Evolutionary conservation across 2,113 vertebrate species (phyloP).

Genomic region (Columba janthina): DNA sequence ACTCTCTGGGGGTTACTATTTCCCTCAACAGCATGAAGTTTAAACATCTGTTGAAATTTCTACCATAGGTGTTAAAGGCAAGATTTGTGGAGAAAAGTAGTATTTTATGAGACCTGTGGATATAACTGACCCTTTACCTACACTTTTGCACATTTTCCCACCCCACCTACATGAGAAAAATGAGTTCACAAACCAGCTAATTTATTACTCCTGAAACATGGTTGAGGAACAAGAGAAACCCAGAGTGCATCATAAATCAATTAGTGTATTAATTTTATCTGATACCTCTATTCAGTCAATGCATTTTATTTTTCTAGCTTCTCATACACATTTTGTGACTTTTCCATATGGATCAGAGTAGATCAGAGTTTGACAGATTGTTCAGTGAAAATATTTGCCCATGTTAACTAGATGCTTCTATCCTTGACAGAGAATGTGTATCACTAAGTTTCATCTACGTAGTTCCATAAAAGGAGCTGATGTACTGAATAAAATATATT

Average conservation of each 20-base stretch:
- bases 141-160: background rate
- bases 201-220: background rate
- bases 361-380: background rate
- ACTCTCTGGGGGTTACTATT: background rate
- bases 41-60: background rate
- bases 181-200: background rate
- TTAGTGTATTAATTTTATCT: background rate
- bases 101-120: background rate
- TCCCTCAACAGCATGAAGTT: background rate
- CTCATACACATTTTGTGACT: background rate
- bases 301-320: background rate
- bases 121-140: background rate
- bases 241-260: background rate
- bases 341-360: background rate
- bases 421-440: background rate
- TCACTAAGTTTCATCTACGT: background rate
- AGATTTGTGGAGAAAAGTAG: background rate
- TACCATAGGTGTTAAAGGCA: background rate
- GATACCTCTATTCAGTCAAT: background rate
- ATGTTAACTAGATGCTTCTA: background rate
- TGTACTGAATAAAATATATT: background rate
- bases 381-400: background rate
- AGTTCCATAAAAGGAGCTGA: background rate
- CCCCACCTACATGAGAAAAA: background rate
- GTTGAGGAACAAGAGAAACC: background rate